Base-by-base conservation (phyloP, 2,113 vertebrate species). In the Notechis scutatus region DNA sequence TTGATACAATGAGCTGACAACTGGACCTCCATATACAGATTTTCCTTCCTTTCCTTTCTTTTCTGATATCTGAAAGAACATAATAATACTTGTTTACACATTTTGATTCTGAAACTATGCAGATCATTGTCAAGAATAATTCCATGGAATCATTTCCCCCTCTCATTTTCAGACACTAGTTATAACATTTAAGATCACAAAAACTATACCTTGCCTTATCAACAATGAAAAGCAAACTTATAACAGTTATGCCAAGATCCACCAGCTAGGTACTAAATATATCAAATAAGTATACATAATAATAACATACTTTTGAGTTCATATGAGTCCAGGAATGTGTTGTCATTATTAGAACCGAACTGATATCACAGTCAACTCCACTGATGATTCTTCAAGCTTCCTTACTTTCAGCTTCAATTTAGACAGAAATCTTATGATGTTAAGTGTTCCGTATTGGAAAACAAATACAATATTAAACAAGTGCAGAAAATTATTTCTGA, bases 1-100 rank as follows among this genome's bases (percentile, higher is more conserved):
- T 95, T 99, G 98, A 97, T 99, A 99, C 1, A 99, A 97, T 23
- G 97, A 99, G 98, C 99, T 99, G 96, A 99, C 96, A 74, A 99
- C 98, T 85, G 98, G 98, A 26, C 99, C 99, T 95, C 99, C 99
- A 91, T 99, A 99, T 2, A 97, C 97, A 14, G 96, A 96, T 96
- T 97, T 98, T 94, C 94, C 97, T 93, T 98, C 98, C 93, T 98
- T 98, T 96, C 97, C 98, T 95, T 96, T 98, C 96, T 98, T 98
- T 95, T 98, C 98, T 74, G 96, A 59, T 1, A 8, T 94, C 98
- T 99, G 96, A 87, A 93, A 94, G 26, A 95, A 92, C 96, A 94
- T 57, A 87, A 21, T 85, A 90, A 90, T 39, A 86, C 29, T 24
- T 86, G 34, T 85, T 93, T 61, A 81, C 26, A 85, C 54, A 39